Percentiles rank a stretch among this genome's conserved stretches.
These are phyloP conservation scores for Oriolus oriolus DNA, from an alignment of 2,113 vertebrate species.

Conservation along the genomic window DNA sequence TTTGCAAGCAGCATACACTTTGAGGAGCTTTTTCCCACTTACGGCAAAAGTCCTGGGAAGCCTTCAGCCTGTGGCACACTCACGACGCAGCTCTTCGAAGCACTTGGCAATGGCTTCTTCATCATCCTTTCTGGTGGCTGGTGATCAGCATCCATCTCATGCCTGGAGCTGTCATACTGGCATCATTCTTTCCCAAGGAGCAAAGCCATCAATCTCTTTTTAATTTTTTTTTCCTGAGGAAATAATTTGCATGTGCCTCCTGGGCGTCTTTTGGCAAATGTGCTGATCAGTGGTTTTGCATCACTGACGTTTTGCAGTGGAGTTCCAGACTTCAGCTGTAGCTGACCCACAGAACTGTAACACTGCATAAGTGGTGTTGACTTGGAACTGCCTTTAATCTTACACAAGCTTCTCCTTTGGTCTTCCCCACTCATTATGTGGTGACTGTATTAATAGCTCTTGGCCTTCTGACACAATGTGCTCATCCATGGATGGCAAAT, in stretches of 20 bases:
- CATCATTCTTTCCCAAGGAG: not conserved
- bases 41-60: not conserved
- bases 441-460: constrained; percentile 37
- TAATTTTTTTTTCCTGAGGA: not conserved
- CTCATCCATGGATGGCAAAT: constrained; percentile 32
- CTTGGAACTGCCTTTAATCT: constrained; percentile 17
- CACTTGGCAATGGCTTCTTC: not conserved
- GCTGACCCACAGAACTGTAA: not conserved
- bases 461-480: constrained; percentile 37
- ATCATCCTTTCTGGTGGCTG: not conserved
- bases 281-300: not conserved
- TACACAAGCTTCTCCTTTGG: constrained; percentile 14
- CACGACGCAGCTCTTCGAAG: not conserved
- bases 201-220: not conserved
- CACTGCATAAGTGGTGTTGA: not conserved
- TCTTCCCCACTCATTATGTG: constrained; percentile 24
- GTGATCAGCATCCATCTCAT: not conserved
- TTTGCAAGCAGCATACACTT: not conserved
- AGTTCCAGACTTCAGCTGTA: not conserved
- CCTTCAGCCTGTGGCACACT: not conserved
- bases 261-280: not conserved
- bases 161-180: not conserved
- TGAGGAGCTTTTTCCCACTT: not conserved
- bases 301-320: not conserved
- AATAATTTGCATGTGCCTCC: not conserved